Evolutionary conservation across 2,888 invertebrate species (phyloP), one percentile per base, ranked within the genome.

Genomic region (Lathronympha strigana): DNA sequence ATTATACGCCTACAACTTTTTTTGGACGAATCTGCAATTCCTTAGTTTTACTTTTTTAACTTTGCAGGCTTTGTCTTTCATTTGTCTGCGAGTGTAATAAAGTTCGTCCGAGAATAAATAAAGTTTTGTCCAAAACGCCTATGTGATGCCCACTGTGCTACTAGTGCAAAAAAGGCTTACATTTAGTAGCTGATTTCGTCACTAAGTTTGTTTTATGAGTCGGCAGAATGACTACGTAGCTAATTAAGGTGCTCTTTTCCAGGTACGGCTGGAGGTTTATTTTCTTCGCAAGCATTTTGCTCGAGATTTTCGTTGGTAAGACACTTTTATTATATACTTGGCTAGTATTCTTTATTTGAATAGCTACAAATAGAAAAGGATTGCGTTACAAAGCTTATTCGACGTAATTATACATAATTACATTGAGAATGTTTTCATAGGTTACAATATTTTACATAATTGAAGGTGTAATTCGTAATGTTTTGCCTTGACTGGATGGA

Each of bases 201-300:
- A 31, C 57, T 40, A 38, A 25, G 4, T 11, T 31, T 31, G 13
- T 31, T 57, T 57, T 21, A n/a, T 28, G 31, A 8, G 9, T 21
- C 9, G 4, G 19, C 1, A n/a, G 5, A 19, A 28, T 54, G 25
- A 54, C 43, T 23, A 1, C n/a, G 31, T 19, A 13, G 36, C 36
- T 60, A 53, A 63, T 57, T 8, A 63, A 50, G 9, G 40, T 23
- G 5, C 8, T 64, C 25, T 60, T n/a, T 64, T 64, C 6, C 64
- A 64, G 58, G 64, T 64, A 60, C 40, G 51, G 51, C 23, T n/a
- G 31, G 33, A 36, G 19, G 19, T 6, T 57, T 31, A 57, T 55
- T 40, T 40, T 28, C 43, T 19, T 31, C 31, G 23, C 31, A 8
- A 40, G 31, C 5, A n/a, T 31, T 25, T 40, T 40, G 4, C 23